These are phyloP conservation scores for Chymomyza caudatula DNA, from an alignment of 2,888 invertebrate genomes.

Conservation along the genomic window DNA sequence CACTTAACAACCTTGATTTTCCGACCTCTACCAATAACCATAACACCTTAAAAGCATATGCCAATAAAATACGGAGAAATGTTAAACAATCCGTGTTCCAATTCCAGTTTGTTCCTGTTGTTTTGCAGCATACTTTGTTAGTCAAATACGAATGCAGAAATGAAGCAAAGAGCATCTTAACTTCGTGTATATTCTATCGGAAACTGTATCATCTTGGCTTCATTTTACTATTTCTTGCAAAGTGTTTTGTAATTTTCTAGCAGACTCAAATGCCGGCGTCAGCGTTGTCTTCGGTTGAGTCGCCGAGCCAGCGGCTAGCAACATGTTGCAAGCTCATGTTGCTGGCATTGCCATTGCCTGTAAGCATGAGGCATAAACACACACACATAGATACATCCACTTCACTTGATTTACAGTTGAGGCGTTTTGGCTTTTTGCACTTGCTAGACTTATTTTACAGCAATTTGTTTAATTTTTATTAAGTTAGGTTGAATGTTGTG, in stretches of 20 bases:
- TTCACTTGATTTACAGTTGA: not conserved
- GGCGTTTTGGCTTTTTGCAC: not conserved
- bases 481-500: slow-evolving; percentile 26
- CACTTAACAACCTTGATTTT: too few relatives aligned
- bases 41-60: too few relatives aligned
- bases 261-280: slow-evolving; percentile 12
- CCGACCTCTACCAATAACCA: too few relatives aligned
- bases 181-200: slow-evolving; percentile 6
- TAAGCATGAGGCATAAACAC: not conserved
- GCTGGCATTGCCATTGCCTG: not conserved
- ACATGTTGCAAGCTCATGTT: slow-evolving; percentile 28
- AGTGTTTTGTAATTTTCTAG: not conserved
- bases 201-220: slow-evolving; percentile 8
- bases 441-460: slow-evolving; percentile 24
- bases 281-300: slow-evolving; percentile 6
- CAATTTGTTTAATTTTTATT: slow-evolving; percentile 67
- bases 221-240: not conserved
- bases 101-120: too few relatives aligned
- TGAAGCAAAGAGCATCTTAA: not conserved
- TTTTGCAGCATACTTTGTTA: too few relatives aligned
- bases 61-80: too few relatives aligned
- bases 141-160: too few relatives aligned
- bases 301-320: slow-evolving; percentile 11
- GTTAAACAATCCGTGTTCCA: too few relatives aligned
- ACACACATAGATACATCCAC: not conserved